phyloP scores from a whole-genome alignment of 2,888 invertebrate species.

The Drepanosiphum platanoidis region DNA sequence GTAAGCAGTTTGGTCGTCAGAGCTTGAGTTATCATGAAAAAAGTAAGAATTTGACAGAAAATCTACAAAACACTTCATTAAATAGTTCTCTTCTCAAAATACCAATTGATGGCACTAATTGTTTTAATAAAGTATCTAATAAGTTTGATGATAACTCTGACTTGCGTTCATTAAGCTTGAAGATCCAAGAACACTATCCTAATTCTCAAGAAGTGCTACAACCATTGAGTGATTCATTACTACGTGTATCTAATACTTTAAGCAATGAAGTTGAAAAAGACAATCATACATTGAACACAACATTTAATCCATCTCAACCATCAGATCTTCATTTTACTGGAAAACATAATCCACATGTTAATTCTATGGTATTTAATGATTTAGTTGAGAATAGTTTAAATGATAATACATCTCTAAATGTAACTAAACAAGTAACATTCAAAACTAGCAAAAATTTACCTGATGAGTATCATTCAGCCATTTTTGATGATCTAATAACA shows the following conservation, averaged over 20 bases:
- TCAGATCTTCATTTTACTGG: not conserved
- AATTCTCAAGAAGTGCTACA: not conserved
- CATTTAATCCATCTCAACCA: not conserved
- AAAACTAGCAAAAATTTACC: not conserved
- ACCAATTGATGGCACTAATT: too few relatives aligned
- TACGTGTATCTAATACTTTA: too few relatives aligned
- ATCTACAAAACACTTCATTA: too few relatives aligned
- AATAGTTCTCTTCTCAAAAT: too few relatives aligned
- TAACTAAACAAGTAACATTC: not conserved
- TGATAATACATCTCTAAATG: not conserved
- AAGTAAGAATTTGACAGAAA: too few relatives aligned
- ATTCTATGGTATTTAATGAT: constrained; percentile 16
- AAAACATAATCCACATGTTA: not conserved
- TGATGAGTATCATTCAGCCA: not conserved
- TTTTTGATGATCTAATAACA: constrained; percentile 34
- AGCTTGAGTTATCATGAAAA: constrained; percentile 25
- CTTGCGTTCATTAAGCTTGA: too few relatives aligned
- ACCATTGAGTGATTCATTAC: too few relatives aligned
- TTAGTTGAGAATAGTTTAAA: constrained; percentile 38
- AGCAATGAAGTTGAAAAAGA: too few relatives aligned
- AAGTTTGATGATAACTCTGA: too few relatives aligned
- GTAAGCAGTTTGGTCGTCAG: constrained; percentile 6
- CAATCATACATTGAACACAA: too few relatives aligned
- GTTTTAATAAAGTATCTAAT: too few relatives aligned
- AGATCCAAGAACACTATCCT: too few relatives aligned